These are phyloP conservation scores for Forbesichthys papilliferus DNA, from an alignment of 2,113 vertebrate genomes.

Conservation along the genomic window DNA sequence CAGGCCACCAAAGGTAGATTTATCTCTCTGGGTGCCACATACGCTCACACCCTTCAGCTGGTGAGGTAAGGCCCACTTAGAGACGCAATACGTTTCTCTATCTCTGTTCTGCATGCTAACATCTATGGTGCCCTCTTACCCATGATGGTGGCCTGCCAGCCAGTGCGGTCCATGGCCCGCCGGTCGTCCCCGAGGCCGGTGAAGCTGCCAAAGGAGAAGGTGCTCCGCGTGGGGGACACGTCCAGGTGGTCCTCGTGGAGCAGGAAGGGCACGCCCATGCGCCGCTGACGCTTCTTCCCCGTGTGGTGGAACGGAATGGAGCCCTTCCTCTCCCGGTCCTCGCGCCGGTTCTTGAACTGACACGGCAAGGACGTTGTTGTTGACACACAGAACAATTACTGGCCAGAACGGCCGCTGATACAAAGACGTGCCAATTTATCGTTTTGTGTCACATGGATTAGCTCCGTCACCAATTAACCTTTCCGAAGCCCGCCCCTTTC, in stretches of 20 bases:
- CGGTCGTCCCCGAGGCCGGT: slow-evolving; percentile 93
- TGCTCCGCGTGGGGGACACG: slow-evolving; percentile 94
- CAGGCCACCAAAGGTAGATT: no score
- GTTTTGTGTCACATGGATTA: no score
- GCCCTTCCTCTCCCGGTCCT: slow-evolving; percentile 94
- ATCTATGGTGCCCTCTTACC: slow-evolving; percentile 69
- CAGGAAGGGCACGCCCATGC: slow-evolving; percentile 95
- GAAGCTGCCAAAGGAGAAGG: slow-evolving; percentile 96
- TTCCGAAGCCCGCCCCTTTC: no score
- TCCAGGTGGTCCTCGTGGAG: slow-evolving; percentile 95
- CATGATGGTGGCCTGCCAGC: slow-evolving; percentile 97
- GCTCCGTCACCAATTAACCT: no score
- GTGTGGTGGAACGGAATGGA: slow-evolving; percentile 94
- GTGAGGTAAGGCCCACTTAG: no score
- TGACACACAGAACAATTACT: neutral
- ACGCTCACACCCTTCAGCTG: no score
- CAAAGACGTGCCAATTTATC: no score
- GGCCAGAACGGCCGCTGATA: no score
- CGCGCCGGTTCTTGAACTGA: slow-evolving; percentile 94
- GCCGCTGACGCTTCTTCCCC: slow-evolving; percentile 91
- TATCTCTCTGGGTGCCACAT: no score
- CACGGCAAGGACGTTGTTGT: neutral
- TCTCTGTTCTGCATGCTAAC: no score
- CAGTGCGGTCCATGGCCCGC: slow-evolving; percentile 87
- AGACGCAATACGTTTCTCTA: no score